Percentiles rank a stretch among this genome's conserved stretches.
phyloP scores from a whole-genome alignment of 2,797 vertebrate species.

The Xyrichtys novacula region DNA sequence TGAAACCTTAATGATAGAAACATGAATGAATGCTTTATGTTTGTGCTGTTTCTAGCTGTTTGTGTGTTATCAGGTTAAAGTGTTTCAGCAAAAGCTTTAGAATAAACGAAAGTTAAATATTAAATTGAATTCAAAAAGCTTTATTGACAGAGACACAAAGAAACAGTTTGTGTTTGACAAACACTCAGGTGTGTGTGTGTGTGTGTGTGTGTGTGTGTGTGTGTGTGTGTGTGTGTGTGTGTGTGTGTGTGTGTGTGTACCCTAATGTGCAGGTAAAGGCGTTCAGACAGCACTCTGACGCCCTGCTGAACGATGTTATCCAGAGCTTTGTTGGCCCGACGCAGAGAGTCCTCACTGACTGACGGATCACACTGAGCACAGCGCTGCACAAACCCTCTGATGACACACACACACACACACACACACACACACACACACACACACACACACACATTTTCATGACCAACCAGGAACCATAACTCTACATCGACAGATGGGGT shows the following conservation, averaged over 20 bases:
- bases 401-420: constrained; percentile 32
- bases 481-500: background rate
- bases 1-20: too few species aligned
- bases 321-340: constrained; percentile 83
- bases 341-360: constrained; percentile 84
- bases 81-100: background rate
- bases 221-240: constrained; percentile 8
- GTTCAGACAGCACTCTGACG: constrained; percentile 84
- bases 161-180: background rate
- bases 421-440: constrained; percentile 33
- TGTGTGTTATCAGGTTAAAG: background rate
- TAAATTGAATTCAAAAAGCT: constrained; percentile 4
- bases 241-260: constrained; percentile 60
- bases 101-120: constrained; percentile 17
- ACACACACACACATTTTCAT: constrained; percentile 25
- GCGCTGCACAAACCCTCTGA: constrained; percentile 87
- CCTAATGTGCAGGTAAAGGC: constrained; percentile 90
- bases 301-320: constrained; percentile 87
- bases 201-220: background rate
- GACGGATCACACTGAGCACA: constrained; percentile 85
- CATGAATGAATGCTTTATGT: background rate
- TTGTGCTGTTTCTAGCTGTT: background rate
- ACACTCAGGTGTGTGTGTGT: background rate
- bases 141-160: constrained; percentile 15
- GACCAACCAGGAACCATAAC: background rate